Percentiles rank a stretch among this genome's conserved stretches.
Evolutionary conservation across 1,140 invertebrate species (phyloP).

Genomic region (Nebria ingens): DNA sequence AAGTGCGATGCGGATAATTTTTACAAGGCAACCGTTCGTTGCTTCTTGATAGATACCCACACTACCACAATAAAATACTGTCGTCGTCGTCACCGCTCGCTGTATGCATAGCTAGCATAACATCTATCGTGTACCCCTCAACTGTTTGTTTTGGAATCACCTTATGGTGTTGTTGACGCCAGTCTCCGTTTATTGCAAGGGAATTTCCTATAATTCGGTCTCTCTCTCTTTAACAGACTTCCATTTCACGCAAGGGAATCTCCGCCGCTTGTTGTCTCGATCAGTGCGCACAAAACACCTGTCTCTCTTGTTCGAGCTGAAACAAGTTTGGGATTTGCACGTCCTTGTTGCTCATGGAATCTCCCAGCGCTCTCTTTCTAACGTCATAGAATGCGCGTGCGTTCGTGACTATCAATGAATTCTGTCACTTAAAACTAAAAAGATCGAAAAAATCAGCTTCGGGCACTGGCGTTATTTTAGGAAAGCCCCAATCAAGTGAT

Average conservation of each 20-base stretch:
- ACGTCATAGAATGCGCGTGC: background rate
- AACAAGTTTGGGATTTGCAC: background rate
- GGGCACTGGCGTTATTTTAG: no score
- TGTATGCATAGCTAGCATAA: no score
- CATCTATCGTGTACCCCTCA: no score
- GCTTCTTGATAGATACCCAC: no score
- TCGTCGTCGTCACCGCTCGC: no score
- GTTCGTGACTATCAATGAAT: background rate
- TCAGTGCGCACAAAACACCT: background rate
- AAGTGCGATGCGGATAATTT: background rate
- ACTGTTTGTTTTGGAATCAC: background rate
- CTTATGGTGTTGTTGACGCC: background rate
- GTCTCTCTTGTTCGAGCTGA: background rate
- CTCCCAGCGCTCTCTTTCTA: background rate
- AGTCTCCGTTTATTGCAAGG: slow-evolving; percentile 2
- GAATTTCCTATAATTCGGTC: slow-evolving; percentile 1
- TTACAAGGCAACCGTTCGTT: background rate
- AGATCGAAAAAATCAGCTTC: no score
- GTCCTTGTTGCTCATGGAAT: slow-evolving; percentile 1
- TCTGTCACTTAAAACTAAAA: no score
- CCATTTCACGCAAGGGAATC: background rate
- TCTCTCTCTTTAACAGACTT: no score
- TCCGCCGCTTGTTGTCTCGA: background rate
- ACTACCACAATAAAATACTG: no score
- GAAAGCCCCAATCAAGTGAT: no score